A percentile compares a stretch with the other conserved stretches of the same genome.
These are phyloP conservation scores for Molossus alvarezi DNA, from an alignment of 2,797 vertebrate genomes.

Conservation along the genomic window DNA sequence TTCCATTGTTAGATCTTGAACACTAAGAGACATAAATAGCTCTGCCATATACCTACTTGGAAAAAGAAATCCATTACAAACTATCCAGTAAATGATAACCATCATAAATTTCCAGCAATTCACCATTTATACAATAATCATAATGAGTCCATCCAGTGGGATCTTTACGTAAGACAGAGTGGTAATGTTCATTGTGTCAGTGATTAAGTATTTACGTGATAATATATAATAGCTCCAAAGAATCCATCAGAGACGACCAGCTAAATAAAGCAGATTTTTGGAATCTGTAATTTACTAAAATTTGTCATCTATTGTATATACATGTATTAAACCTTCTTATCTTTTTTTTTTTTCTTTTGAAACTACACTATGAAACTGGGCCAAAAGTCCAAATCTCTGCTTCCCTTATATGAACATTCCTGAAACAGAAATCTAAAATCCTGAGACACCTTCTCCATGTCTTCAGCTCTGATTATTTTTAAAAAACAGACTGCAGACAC, in stretches of 20 bases:
- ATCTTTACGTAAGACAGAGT: background rate
- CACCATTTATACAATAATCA: constrained; percentile 45
- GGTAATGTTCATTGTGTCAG: background rate
- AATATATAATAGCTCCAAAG: background rate
- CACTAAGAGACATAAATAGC: background rate
- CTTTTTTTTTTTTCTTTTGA: constrained; percentile 56
- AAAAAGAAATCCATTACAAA: constrained; percentile 15
- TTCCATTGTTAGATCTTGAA: background rate
- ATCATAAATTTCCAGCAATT: constrained; percentile 64
- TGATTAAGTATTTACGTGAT: constrained; percentile 72
- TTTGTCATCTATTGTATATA: constrained; percentile 47
- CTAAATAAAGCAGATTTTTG: constrained; percentile 42
- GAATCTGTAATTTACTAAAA: constrained; percentile 56
- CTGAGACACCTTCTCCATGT: background rate
- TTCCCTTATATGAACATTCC: background rate
- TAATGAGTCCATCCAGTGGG: constrained; percentile 46
- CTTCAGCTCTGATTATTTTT: background rate
- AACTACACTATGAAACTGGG: background rate
- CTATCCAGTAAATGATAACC: constrained; percentile 62
- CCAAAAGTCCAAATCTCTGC: background rate
- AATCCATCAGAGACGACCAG: background rate
- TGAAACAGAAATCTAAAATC: background rate
- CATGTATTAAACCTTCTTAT: background rate
- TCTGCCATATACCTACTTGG: background rate
- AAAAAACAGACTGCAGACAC: background rate